Base-by-base conservation (phyloP, 2,113 vertebrate species). In the Campylomormyrus tamandua region DNA sequence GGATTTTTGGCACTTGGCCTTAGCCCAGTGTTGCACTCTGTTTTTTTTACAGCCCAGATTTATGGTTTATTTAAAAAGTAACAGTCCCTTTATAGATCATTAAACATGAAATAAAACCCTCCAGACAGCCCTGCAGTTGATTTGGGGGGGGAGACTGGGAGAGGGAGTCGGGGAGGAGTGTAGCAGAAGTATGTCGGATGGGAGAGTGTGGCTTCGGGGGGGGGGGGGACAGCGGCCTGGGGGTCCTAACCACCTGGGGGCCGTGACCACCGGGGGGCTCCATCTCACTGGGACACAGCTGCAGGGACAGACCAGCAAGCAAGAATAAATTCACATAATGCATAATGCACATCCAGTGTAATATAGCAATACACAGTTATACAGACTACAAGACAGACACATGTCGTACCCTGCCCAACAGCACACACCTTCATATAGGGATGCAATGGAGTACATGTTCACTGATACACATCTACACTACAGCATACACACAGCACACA, bases 11-110 rank as follows among this genome's bases (percentile, higher is more conserved):
- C 83, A 90, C 89, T 92, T 95, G 95, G 94, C 93, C 93, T 91
- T 90, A 90, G 93, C 92, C 94, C 94, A 95, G 93, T 90, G 89
- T 90, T 94, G 94, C 93, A 92, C 94, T 95, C 92, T 91, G 17
- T 84, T 84, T 84, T 90, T 93, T 95, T 95, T 95, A 95, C 94
- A 93, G 93, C 93, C 93, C 90, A 93, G 92, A 93, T 96, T 96
- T 96, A 95, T 96, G 93, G 95, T 94, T 95, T 96, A 96, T 95
- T 96, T 95, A 95, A 96, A 95, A 95, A 94, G 94, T 95, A 95
- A 96, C 94, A 94, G 94, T 94, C 93, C 92, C 93, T 96, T 96
- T 96, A 95, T 95, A 95, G 95, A 92, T 94, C 94, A 95, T 96
- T 96, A 96, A 95, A 96, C 93, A 89, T 89, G 90, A 93, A 94